Evolutionary conservation across 2,797 vertebrate genomes (phyloP).

Genomic region (Takifugu ocellatus): DNA sequence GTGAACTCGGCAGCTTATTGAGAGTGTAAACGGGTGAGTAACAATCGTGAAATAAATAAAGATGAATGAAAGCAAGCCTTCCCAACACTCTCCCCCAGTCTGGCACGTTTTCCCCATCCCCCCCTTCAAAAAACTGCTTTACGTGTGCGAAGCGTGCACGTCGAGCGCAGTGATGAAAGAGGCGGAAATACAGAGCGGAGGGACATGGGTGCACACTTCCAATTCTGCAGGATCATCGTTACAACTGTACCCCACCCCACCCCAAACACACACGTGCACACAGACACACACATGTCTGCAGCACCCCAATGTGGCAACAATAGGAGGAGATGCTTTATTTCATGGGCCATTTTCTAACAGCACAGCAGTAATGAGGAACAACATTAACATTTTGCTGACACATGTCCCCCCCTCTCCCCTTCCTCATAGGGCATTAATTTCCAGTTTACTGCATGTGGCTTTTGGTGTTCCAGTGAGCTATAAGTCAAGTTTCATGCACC

Average conservation of each 20-base stretch:
- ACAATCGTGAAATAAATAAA: constrained; percentile 34
- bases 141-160: constrained; percentile 46
- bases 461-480: constrained; percentile 16
- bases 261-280: background rate
- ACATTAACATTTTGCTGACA: constrained; percentile 78
- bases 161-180: constrained; percentile 57
- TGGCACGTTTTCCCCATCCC: constrained; percentile 3
- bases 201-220: constrained; percentile 45
- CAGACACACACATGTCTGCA: background rate
- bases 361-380: constrained; percentile 61
- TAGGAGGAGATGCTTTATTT: constrained; percentile 59
- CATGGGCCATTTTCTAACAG: constrained; percentile 56
- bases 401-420: constrained; percentile 21
- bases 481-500: constrained; percentile 29
- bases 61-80: constrained; percentile 45
- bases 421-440: constrained; percentile 26
- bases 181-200: constrained; percentile 53
- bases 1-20: background rate
- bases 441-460: constrained; percentile 20
- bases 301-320: constrained; percentile 37
- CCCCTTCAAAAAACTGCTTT: constrained; percentile 49
- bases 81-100: constrained; percentile 16
- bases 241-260: constrained; percentile 47
- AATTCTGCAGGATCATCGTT: constrained; percentile 29
- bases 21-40: constrained; percentile 13